Conservation (phyloP, 2,113 vertebrate genomes). For the Lamprotornis superbus region DNA sequence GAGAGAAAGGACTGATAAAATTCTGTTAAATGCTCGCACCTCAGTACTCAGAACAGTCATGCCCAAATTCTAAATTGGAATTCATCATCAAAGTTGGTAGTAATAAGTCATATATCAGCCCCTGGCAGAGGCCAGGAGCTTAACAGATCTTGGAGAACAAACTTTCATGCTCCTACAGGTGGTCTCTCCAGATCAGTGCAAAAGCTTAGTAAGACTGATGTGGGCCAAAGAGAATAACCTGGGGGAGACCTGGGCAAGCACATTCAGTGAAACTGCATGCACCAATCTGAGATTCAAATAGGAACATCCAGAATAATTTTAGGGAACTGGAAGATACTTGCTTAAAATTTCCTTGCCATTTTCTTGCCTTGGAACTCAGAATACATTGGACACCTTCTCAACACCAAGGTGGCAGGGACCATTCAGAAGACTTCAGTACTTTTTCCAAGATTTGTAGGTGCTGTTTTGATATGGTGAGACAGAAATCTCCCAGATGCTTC, state of each 20-base stretch:
- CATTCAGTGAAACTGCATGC: neutral
- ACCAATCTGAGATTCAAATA: neutral
- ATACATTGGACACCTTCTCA: neutral
- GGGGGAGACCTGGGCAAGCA: neutral
- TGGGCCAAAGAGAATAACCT: neutral
- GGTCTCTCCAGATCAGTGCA: neutral
- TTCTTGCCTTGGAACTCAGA: neutral
- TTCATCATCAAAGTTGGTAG: neutral
- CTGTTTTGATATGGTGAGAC: neutral
- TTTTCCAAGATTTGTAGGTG: neutral
- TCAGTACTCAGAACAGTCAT: neutral
- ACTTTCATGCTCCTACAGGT: neutral
- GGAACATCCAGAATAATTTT: neutral
- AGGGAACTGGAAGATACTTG: neutral
- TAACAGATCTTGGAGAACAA: neutral
- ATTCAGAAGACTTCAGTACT: neutral
- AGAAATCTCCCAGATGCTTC: neutral
- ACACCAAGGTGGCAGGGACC: neutral
- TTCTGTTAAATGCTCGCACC: neutral
- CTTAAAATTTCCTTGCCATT: neutral
- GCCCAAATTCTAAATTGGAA: neutral
- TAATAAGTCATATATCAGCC: neutral
- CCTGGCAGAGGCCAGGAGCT: neutral
- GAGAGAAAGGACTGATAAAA: neutral
- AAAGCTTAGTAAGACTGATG: neutral